Conservation (phyloP, 2,888 invertebrate genomes). For the Lagria hirta region DNA sequence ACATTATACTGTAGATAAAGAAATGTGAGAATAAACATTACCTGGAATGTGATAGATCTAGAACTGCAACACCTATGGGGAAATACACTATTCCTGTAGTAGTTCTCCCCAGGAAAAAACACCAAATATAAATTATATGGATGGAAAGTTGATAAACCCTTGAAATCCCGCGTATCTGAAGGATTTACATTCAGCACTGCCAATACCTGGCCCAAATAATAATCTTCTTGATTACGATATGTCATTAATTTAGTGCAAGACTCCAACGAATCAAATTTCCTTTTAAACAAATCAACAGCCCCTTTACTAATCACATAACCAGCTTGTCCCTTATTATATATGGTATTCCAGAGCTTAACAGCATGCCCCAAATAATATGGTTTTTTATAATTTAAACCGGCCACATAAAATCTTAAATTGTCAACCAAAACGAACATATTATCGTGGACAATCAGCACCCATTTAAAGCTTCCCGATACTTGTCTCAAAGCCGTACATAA, state of each 20-base stretch:
- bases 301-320: slow-evolving; percentile 60
- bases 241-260: slow-evolving; percentile 55
- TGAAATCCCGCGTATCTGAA: slow-evolving; percentile 57
- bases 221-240: slow-evolving; percentile 62
- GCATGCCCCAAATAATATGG: slow-evolving; percentile 60
- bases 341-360: slow-evolving; percentile 57
- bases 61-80: slow-evolving; percentile 59
- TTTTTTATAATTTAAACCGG: slow-evolving; percentile 51
- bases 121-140: slow-evolving; percentile 55
- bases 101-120: slow-evolving; percentile 52
- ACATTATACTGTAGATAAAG: slow-evolving; percentile 15
- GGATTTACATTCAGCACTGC: slow-evolving; percentile 56
- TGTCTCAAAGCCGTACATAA: slow-evolving; percentile 43
- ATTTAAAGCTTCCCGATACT: slow-evolving; percentile 47
- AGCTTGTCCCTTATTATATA: slow-evolving; percentile 59
- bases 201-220: slow-evolving; percentile 60
- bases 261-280: slow-evolving; percentile 35
- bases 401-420: slow-evolving; percentile 58
- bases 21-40: slow-evolving; percentile 29
- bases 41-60: slow-evolving; percentile 56
- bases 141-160: slow-evolving; percentile 57
- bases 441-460: slow-evolving; percentile 60
- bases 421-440: slow-evolving; percentile 60
- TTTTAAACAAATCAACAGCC: slow-evolving; percentile 51
- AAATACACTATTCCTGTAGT: slow-evolving; percentile 56